Conservation (phyloP, 2,888 invertebrate genomes). For the Bibio marci region DNA sequence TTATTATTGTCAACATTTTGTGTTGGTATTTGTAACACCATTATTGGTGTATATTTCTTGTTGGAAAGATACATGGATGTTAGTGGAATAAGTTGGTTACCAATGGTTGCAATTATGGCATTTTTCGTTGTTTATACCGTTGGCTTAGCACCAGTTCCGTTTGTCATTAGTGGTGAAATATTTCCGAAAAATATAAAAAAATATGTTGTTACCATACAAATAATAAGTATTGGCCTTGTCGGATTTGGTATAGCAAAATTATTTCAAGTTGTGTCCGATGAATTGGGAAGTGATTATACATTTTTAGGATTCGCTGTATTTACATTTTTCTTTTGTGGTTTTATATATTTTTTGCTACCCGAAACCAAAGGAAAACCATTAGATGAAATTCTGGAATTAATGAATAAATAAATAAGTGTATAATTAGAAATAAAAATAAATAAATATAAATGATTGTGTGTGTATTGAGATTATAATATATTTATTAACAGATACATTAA, state of each 20-base stretch:
- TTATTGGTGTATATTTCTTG: slow-evolving; percentile 38
- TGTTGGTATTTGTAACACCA: slow-evolving; percentile 34
- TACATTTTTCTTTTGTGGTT: slow-evolving; percentile 34
- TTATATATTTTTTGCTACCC: slow-evolving; percentile 34
- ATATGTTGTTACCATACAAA: slow-evolving; percentile 42
- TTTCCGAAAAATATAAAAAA: slow-evolving; percentile 46
- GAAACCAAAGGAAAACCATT: slow-evolving; percentile 44
- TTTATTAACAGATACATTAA: too few relatives aligned
- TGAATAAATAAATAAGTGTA: too few relatives aligned
- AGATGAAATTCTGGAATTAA: slow-evolving; percentile 38
- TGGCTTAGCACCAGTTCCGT: slow-evolving; percentile 44
- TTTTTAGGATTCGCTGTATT: slow-evolving; percentile 37
- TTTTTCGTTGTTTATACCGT: slow-evolving; percentile 44
- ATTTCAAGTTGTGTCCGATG: slow-evolving; percentile 36
- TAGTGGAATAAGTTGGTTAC: slow-evolving; percentile 35
- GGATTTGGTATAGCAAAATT: slow-evolving; percentile 40
- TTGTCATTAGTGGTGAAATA: slow-evolving; percentile 43
- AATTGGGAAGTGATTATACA: slow-evolving; percentile 33
- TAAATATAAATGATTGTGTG: too few relatives aligned
- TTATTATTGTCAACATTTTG: slow-evolving; percentile 40
- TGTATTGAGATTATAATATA: too few relatives aligned
- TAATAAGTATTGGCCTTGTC: slow-evolving; percentile 39
- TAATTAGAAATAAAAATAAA: too few relatives aligned
- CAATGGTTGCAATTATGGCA: slow-evolving; percentile 37
- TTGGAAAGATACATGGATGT: slow-evolving; percentile 31